Conservation (phyloP, 2,113 vertebrate genomes). For the Actinemys pallida region DNA sequence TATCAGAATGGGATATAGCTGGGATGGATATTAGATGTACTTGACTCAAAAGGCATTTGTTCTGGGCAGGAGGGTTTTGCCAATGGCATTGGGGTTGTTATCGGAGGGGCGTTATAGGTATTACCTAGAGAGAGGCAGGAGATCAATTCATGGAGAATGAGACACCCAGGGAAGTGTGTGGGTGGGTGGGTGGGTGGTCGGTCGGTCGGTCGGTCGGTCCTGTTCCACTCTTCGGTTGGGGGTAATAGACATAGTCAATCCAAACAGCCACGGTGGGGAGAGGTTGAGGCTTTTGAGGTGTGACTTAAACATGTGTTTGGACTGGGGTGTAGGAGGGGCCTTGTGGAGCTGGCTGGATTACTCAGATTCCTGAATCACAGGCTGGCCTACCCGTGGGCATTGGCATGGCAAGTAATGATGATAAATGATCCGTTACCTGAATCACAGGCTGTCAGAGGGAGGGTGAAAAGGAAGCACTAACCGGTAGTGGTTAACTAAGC, state of each 20-base stretch:
- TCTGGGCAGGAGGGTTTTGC: background rate
- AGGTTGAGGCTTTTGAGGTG: background rate
- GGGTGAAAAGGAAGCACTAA: background rate
- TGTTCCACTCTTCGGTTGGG: background rate
- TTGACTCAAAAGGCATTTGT: background rate
- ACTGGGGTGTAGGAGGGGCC: no score
- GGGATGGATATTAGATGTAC: background rate
- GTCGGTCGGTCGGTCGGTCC: background rate
- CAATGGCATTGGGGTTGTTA: no score
- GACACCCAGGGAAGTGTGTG: no score
- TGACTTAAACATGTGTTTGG: background rate
- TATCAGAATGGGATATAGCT: background rate
- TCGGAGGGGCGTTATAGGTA: no score
- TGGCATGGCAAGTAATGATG: background rate
- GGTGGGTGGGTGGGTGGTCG: background rate
- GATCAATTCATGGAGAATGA: background rate
- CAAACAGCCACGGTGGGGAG: background rate
- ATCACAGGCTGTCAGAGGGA: background rate
- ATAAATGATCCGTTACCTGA: background rate
- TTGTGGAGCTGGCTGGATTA: background rate
- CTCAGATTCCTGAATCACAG: background rate
- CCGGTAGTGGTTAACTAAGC: background rate
- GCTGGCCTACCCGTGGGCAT: background rate
- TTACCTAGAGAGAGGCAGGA: no score
- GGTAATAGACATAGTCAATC: no score